Conservation (phyloP, 2,888 invertebrate genomes). For the Drosophila monieri region DNA sequence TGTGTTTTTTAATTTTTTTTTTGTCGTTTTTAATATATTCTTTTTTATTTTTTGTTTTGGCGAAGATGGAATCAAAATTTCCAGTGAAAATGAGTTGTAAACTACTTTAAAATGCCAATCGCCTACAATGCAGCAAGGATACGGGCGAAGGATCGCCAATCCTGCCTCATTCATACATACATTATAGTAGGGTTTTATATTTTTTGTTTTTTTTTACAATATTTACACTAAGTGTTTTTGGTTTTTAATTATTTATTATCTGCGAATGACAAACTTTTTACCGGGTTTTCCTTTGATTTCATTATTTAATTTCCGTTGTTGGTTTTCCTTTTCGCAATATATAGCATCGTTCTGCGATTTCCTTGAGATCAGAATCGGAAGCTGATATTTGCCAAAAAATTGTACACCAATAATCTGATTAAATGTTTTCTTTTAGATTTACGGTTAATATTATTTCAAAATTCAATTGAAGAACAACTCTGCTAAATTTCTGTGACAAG, state of each 20-base stretch:
- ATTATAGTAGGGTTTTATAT: slow-evolving; percentile 30
- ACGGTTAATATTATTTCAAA: slow-evolving; percentile 45
- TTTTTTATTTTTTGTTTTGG: slow-evolving; percentile 25
- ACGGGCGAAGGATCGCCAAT: slow-evolving; percentile 6
- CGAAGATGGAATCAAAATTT: slow-evolving; percentile 47
- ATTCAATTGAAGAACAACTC: slow-evolving; percentile 66
- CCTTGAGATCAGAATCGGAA: slow-evolving; percentile 75
- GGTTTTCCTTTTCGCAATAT: slow-evolving; percentile 10
- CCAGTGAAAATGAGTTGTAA: slow-evolving; percentile 43
- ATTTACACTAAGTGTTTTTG: slow-evolving; percentile 78
- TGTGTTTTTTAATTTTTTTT: slow-evolving; percentile 23
- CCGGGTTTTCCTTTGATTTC: slow-evolving; percentile 22
- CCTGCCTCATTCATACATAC: slow-evolving; percentile 29
- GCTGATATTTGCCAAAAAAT: slow-evolving; percentile 71
- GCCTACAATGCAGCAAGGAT: slow-evolving; percentile 36
- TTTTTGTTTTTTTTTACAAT: slow-evolving; percentile 75
- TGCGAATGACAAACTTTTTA: slow-evolving; percentile 30
- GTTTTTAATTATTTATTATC: slow-evolving; percentile 34
- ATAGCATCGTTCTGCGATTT: slow-evolving; percentile 38
- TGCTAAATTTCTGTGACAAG: slow-evolving; percentile 56
- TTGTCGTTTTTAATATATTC: slow-evolving; percentile 2
- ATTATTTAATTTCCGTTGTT: slow-evolving; percentile 33
- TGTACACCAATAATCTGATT: slow-evolving; percentile 58
- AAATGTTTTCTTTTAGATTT: slow-evolving; percentile 35
- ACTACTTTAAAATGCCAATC: slow-evolving; percentile 72